Percentiles rank a stretch among this genome's conserved stretches.
Evolutionary conservation across 2,888 invertebrate species (phyloP).

Genomic region (Heliconius cydno): DNA sequence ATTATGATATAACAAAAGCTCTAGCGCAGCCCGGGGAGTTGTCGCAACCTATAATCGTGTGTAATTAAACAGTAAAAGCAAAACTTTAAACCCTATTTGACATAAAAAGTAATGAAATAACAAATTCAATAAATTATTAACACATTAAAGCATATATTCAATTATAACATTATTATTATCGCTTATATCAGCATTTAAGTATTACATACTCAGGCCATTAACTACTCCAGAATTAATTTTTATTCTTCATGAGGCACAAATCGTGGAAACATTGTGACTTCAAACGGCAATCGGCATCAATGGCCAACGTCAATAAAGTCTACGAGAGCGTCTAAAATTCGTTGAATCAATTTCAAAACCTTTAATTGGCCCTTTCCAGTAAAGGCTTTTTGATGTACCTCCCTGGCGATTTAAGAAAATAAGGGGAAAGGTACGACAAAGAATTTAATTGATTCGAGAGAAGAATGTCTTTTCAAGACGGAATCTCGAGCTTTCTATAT

Average conservation of each 20-base stretch:
- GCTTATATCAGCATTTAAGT: not conserved
- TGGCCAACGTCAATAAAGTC: constrained; percentile 70
- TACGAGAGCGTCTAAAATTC: constrained; percentile 65
- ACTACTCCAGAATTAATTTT: constrained; percentile 3
- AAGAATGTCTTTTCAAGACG: constrained; percentile 61
- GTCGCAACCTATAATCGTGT: constrained; percentile 39
- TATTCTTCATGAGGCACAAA: constrained; percentile 16
- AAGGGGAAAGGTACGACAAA: constrained; percentile 68
- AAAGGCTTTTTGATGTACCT: constrained; percentile 67
- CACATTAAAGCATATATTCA: not conserved
- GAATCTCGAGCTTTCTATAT: constrained; percentile 48
- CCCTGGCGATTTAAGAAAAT: constrained; percentile 64
- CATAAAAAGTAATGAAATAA: constrained; percentile 48
- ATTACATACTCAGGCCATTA: not conserved
- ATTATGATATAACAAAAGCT: constrained; percentile 7
- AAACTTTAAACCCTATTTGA: constrained; percentile 51
- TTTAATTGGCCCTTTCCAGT: constrained; percentile 74
- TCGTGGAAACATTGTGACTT: constrained; percentile 51
- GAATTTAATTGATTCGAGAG: constrained; percentile 76
- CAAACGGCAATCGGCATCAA: constrained; percentile 62
- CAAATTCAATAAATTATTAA: constrained; percentile 47
- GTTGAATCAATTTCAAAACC: constrained; percentile 76
- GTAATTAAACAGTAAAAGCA: constrained; percentile 46
- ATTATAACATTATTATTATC: not conserved
- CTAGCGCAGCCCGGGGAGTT: not conserved